A percentile compares a stretch with the other conserved stretches of the same genome.
Conservation (phyloP, 2,113 vertebrate species). For the Chrysochloris asiatica region DNA sequence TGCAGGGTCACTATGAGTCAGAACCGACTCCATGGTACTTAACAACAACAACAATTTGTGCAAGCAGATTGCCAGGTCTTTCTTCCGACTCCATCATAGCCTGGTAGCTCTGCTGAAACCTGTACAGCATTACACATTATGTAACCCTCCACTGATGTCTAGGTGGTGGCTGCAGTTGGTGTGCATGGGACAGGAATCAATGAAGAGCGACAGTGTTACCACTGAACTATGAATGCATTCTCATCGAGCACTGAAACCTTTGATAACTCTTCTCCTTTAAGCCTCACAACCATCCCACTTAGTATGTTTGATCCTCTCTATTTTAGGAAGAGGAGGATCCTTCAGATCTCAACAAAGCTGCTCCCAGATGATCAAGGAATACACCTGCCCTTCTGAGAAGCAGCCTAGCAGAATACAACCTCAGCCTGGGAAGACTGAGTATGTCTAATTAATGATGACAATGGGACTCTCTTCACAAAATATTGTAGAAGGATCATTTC, state of each 20-base stretch:
- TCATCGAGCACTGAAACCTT: not conserved
- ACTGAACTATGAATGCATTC: not conserved
- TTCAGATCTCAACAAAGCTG: not conserved
- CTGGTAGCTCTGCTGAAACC: not conserved
- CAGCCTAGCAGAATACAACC: not conserved
- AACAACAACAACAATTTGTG: no score
- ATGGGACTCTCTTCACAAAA: not conserved
- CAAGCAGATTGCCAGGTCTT: not conserved
- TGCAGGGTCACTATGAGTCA: no score
- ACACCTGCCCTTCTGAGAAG: not conserved
- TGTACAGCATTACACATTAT: not conserved
- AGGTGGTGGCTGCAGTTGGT: not conserved
- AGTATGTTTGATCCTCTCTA: not conserved
- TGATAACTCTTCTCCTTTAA: not conserved
- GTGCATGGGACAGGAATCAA: not conserved
- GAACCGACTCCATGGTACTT: no score
- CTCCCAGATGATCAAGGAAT: not conserved
- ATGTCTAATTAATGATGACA: not conserved
- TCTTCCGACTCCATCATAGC: not conserved
- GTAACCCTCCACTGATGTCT: not conserved
- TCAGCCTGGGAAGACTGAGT: not conserved
- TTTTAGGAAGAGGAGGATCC: not conserved
- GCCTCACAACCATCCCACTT: not conserved
- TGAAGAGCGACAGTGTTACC: not conserved
- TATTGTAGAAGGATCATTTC: conserved; percentile 29